phyloP scores from a whole-genome alignment of 2,888 invertebrate genomes.

The Euphydryas editha region DNA sequence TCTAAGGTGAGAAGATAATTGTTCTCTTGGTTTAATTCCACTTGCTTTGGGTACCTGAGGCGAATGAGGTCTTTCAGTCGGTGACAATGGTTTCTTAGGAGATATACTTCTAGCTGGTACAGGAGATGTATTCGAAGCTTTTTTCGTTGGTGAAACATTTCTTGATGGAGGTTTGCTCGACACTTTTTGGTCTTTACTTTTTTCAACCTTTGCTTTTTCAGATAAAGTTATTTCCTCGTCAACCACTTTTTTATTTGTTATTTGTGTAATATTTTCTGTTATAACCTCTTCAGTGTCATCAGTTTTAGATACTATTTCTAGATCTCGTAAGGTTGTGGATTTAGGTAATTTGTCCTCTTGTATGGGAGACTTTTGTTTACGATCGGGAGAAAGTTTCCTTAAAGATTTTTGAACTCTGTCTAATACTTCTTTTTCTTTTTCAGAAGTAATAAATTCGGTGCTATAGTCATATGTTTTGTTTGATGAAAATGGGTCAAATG shows the following conservation, averaged over 20 bases:
- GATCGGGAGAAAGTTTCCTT: constrained; percentile 70
- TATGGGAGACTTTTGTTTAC: constrained; percentile 60
- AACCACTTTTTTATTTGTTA: constrained; percentile 31
- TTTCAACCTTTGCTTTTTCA: constrained; percentile 49
- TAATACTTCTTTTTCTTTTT: constrained; percentile 70
- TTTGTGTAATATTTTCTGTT: constrained; percentile 37
- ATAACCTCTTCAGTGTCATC: constrained; percentile 36
- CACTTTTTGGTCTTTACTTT: constrained; percentile 51
- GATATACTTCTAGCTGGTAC: constrained; percentile 66
- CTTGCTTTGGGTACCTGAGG: constrained; percentile 65
- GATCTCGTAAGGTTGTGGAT: constrained; percentile 59
- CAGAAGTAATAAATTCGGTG: constrained; percentile 46
- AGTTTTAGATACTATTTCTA: constrained; percentile 51
- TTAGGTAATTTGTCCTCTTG: constrained; percentile 61
- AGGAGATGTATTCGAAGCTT: constrained; percentile 51
- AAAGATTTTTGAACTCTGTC: constrained; percentile 70
- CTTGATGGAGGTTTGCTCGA: constrained; percentile 59
- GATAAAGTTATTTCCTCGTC: constrained; percentile 41
- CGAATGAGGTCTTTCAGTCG: constrained; percentile 65
- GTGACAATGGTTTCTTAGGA: constrained; percentile 64
- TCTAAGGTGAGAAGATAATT: constrained; percentile 54
- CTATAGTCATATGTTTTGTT: background rate
- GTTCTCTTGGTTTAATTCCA: constrained; percentile 64
- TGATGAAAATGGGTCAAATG: background rate
- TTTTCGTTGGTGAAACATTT: constrained; percentile 69